Base-by-base conservation (phyloP, 2,888 invertebrate species). In the Pseudococcus viburni region DNA sequence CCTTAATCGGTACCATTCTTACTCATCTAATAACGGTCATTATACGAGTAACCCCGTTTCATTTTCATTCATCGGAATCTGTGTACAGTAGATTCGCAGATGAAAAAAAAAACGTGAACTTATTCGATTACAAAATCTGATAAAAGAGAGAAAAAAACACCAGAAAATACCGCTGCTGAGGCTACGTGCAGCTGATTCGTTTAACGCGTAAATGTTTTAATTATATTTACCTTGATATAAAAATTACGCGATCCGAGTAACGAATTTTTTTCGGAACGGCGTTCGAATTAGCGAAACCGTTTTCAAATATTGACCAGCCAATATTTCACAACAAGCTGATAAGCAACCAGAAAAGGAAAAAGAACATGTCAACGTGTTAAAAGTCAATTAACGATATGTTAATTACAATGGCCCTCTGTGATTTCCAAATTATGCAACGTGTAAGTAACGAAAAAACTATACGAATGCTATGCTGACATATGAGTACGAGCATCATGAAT, bases 371-470 rank as follows among this genome's bases (percentile, higher is more conserved):
- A 80, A 46, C 42, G 80, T 80, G 39, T 39, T 22, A 80, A 80
- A 80, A 80, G 39, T 80, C 46, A 80, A 80, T 80, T 80, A 80
- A 80, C 80, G 42, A 42, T n/a, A 80, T 80, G 80, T 80, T 80
- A 80, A 80, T 80, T 80, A 46, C 33, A 80, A 80, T 42, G 80
- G 42, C 80, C 80, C 80, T 80, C 22, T 42, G 11, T 6, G 39
- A n/a, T 80, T 73, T 33, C 73, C 73, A 42, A 42, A 26, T 80
- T 42, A 19, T 39, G 80, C 19, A 80, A 26, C 22, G 33, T 42
- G n/a, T 42, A 12, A 80, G 39, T n/a, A 77, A 46, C 11, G 26
- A 12, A 26, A 73, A 73, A 26, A 64, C 7, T 22, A 64, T 46
- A 46, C 46, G 9, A 33, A 33, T 33, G 26, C 26, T 33, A 33